These are phyloP conservation scores for Caranx melampygus DNA, from an alignment of 2,113 vertebrate genomes.

Conservation along the genomic window DNA sequence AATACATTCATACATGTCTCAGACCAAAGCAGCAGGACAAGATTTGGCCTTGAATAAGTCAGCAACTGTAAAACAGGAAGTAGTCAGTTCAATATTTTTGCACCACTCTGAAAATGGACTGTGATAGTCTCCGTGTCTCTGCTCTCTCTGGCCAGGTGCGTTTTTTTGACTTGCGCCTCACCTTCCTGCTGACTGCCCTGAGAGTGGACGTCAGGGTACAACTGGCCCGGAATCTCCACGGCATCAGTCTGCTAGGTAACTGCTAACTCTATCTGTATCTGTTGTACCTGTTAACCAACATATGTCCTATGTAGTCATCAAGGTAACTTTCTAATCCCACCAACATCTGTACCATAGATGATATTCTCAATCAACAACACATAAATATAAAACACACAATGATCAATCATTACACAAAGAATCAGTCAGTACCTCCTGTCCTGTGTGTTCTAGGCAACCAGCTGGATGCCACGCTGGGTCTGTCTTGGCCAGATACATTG, in stretches of 20 bases:
- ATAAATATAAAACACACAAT: too few species aligned
- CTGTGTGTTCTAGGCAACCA: slow-evolving; percentile 82
- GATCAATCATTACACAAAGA: too few species aligned
- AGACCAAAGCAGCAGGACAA: not conserved
- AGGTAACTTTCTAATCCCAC: too few species aligned
- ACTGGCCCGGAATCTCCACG: slow-evolving; percentile 89
- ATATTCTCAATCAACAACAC: not conserved
- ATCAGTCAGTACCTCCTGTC: not conserved
- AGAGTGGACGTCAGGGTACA: slow-evolving; percentile 88
- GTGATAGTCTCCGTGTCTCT: not conserved
- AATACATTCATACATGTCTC: not conserved
- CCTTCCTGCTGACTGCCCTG: slow-evolving; percentile 91
- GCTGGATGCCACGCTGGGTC: slow-evolving; percentile 86
- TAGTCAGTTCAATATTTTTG: too few species aligned
- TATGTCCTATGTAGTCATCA: not conserved
- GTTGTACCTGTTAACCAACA: not conserved
- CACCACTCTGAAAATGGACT: not conserved
- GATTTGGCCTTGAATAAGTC: not conserved
- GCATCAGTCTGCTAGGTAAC: slow-evolving; percentile 87
- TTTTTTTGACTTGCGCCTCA: slow-evolving; percentile 92
- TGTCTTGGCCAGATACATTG: slow-evolving; percentile 85
- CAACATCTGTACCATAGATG: not conserved
- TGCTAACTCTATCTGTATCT: slow-evolving; percentile 37
- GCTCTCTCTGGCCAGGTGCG: slow-evolving; percentile 75
- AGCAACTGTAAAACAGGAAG: not conserved